Conservation (phyloP, 2,113 vertebrate species). For the Camelus dromedarius region DNA sequence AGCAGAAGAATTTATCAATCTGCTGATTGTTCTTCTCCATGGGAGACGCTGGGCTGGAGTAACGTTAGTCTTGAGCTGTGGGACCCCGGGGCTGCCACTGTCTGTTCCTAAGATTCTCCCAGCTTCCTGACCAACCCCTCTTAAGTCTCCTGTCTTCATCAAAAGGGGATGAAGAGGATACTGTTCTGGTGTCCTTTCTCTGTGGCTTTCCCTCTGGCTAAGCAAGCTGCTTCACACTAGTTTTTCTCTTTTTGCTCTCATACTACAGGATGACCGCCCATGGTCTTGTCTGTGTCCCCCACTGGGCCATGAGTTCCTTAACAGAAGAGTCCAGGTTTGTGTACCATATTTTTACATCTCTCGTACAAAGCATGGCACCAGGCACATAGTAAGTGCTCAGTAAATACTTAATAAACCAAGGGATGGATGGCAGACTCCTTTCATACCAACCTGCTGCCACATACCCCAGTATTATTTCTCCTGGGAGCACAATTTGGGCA, state of each 20-base stretch:
- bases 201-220: slow-evolving; percentile 1
- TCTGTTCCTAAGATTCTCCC: background rate
- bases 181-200: background rate
- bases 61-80: background rate
- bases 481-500: background rate
- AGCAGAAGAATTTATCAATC: slow-evolving; percentile 29
- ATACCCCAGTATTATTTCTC: background rate
- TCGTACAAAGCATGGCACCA: background rate
- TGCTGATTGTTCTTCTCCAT: background rate
- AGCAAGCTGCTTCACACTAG: background rate
- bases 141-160: background rate
- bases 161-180: background rate
- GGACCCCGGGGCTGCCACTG: background rate
- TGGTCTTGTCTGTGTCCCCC: background rate
- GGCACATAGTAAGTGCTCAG: background rate
- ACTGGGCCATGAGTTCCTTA: background rate
- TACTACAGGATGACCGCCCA: background rate
- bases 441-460: too few species aligned
- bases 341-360: background rate
- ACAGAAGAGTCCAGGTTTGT: background rate
- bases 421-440: background rate
- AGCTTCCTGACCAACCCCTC: background rate
- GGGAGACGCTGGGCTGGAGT: background rate
- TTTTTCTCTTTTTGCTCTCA: slow-evolving; percentile 1
- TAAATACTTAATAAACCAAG: background rate